Evolutionary conservation across 2,113 vertebrate species (phyloP).

Genomic region (Rhinoderma darwinii): DNA sequence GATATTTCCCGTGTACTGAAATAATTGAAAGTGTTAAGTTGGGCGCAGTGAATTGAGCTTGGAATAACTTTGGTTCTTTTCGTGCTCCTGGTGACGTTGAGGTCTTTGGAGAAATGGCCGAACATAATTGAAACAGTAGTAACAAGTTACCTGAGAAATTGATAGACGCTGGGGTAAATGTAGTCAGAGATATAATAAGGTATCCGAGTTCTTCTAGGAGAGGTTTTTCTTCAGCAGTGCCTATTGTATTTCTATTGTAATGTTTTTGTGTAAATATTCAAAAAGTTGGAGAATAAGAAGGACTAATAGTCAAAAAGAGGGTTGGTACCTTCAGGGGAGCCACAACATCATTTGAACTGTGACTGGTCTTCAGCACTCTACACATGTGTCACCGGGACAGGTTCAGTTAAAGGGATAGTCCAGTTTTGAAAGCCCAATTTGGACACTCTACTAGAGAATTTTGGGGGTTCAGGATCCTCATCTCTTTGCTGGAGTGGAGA

Average conservation of each 20-base stretch:
- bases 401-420: too few species aligned
- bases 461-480: too few species aligned
- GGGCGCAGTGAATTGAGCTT: conserved; percentile 66
- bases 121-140: conserved; percentile 38
- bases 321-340: not conserved
- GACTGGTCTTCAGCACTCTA: not conserved
- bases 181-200: not conserved
- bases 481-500: too few species aligned
- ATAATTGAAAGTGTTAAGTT: conserved; percentile 74
- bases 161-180: conserved; percentile 11
- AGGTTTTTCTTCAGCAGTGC: not conserved
- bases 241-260: not conserved
- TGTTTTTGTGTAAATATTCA: not conserved
- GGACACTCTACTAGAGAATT: too few species aligned
- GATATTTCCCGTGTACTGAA: conserved; percentile 62
- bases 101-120: conserved; percentile 1
- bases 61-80: conserved; percentile 24
- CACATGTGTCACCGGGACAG: not conserved
- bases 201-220: not conserved
- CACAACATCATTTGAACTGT: not conserved
- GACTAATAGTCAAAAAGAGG: not conserved
- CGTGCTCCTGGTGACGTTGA: conserved; percentile 57
- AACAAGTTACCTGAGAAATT: conserved; percentile 61
- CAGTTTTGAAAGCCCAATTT: too few species aligned
- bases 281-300: not conserved